These are phyloP conservation scores for Cataglyphis cursor DNA, from an alignment of 2,888 invertebrate genomes.

Conservation along the genomic window DNA sequence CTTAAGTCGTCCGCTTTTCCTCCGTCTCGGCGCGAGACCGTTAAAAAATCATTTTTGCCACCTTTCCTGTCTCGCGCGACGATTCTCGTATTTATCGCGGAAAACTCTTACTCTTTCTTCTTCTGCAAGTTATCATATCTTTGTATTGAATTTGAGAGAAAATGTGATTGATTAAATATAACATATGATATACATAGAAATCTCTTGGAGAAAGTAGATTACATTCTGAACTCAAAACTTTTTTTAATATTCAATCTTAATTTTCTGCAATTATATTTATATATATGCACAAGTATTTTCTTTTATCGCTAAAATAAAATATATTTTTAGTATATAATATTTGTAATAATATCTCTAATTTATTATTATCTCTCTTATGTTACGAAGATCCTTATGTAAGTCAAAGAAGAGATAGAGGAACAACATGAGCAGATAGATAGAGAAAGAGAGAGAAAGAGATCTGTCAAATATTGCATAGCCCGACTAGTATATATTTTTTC, in stretches of 20 bases:
- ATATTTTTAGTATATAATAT: background rate
- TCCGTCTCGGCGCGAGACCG: conserved; percentile 77
- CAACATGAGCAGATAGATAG: background rate
- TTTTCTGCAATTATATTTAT: background rate
- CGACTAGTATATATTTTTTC: conserved; percentile 58
- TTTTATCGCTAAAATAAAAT: background rate
- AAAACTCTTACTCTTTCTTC: background rate
- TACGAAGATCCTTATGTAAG: background rate
- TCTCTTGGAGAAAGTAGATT: background rate
- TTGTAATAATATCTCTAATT: background rate
- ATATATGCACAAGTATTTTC: background rate
- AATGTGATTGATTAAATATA: background rate
- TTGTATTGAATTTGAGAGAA: background rate
- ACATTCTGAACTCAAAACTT: background rate
- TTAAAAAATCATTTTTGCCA: conserved; percentile 85
- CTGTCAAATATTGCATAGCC: conserved; percentile 29
- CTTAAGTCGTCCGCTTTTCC: conserved; percentile 72
- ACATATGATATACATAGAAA: background rate
- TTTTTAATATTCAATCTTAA: background rate
- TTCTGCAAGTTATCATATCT: background rate
- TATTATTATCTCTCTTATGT: conserved; percentile 3
- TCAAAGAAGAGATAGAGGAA: conserved; percentile 9
- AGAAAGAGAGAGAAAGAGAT: background rate
- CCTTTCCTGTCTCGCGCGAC: conserved; percentile 11
- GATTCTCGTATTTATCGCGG: background rate